Base-by-base conservation (phyloP, 2,888 invertebrate genomes). In the Leucania comma region DNA sequence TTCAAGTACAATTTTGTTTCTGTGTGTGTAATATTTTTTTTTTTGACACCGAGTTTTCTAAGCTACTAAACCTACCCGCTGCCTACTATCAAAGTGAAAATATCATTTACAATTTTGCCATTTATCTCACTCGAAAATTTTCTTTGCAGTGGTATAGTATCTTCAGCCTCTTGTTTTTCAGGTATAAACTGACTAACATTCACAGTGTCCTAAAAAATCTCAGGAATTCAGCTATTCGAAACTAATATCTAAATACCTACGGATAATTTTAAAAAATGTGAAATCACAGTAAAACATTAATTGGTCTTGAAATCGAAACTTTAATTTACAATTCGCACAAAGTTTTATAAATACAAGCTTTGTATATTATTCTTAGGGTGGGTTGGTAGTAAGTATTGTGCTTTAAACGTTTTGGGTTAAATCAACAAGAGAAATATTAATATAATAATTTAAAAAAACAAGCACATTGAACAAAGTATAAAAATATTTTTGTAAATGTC, bases 311-410 rank as follows among this genome's bases (percentile, higher is more conserved):
- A 77, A 81, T 76, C 51, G 50, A 68, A 83, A 82, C 71, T 86
- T 84, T 86, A 84, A 82, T 86, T 81, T 85, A 68, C 60, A 69
- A 64, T 75, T 75, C 66, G 53, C 82, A 84, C 72, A 84, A 65
- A 58, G 51, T 65, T 65, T 59, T 58, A 65, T 72, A 60, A 71
- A 78, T 59, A 75, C 32, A 62, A 72, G 22, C 24, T 60, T 46
- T 58, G 26, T 51, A 50, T 68, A 66, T 65, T 64, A 74, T 57
- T 69, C 59, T 67, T 65, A 67, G 9, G 5, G 32, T 22, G 48
- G 32, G 42, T 32, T 22, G 22, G n/a, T 54, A 56, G 10, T 32
- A 32, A 32, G 29, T 35, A 22, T 22, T 53, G 20, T 42, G 54
- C 32, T 26, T 29, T 63, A 24, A 51, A 38, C 50, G n/a, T 58